Evolutionary conservation across 2,888 invertebrate genomes (phyloP).

Genomic region (Priapulus caudatus): DNA sequence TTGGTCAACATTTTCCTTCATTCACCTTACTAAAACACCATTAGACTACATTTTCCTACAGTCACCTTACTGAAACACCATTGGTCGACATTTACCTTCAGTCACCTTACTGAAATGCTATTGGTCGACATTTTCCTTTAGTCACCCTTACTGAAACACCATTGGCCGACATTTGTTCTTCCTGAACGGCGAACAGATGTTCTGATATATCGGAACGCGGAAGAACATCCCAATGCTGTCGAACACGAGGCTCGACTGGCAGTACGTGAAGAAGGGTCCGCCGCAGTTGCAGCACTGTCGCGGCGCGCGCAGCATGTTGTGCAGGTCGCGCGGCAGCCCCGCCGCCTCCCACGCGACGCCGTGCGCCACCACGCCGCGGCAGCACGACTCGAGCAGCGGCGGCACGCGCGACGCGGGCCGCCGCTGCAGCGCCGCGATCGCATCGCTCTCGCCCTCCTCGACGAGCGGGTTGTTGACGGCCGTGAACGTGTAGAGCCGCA

Average conservation of each 20-base stretch:
- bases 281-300: not conserved
- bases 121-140: too few relatives aligned
- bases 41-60: too few relatives aligned
- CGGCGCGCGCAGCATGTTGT: not conserved
- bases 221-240: not conserved
- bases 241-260: not conserved
- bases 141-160: too few relatives aligned
- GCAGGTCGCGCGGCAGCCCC: too few relatives aligned
- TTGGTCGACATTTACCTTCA: too few relatives aligned
- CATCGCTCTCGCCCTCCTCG: not conserved
- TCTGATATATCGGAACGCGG: not conserved
- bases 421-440: not conserved
- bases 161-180: too few relatives aligned
- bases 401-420: not conserved
- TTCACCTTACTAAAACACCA: too few relatives aligned
- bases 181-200: not conserved
- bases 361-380: not conserved
- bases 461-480: not conserved
- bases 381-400: not conserved
- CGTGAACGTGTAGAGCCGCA: not conserved
- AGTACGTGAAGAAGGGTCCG: not conserved
- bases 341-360: not conserved
- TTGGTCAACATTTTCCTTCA: too few relatives aligned
- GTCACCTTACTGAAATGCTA: too few relatives aligned
- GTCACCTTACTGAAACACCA: too few relatives aligned